Percentiles rank a stretch among this genome's conserved stretches.
These are phyloP conservation scores for Sipha flava DNA, from an alignment of 1,140 invertebrate genomes.

Conservation along the genomic window DNA sequence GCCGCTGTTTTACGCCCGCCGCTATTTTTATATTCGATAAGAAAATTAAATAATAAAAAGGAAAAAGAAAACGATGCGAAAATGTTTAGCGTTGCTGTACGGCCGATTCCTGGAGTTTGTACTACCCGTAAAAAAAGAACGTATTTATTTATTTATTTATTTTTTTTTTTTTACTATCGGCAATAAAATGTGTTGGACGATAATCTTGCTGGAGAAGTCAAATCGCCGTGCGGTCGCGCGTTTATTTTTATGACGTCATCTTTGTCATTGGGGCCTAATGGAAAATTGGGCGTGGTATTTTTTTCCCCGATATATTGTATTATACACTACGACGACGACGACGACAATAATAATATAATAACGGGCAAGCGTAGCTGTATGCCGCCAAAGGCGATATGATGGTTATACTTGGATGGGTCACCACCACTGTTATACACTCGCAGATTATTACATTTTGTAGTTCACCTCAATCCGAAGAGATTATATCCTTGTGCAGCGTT, in stretches of 20 bases:
- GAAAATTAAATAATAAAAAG: constrained; percentile 29
- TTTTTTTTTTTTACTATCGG: neutral
- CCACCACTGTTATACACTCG: neutral
- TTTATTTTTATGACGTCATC: constrained; percentile 28
- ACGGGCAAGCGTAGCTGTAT: neutral
- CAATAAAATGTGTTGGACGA: constrained; percentile 26
- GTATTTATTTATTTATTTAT: neutral
- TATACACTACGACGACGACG: neutral
- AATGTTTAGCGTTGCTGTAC: neutral
- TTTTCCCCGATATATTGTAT: neutral
- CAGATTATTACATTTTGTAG: neutral
- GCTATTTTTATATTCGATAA: neutral
- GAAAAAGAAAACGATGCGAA: neutral
- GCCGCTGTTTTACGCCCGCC: neutral
- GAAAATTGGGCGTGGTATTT: constrained; percentile 19
- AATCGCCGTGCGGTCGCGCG: constrained; percentile 9
- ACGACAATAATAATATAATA: neutral
- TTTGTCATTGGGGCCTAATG: constrained; percentile 27
- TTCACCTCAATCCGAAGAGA: neutral
- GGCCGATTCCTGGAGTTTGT: neutral
- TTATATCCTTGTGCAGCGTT: neutral
- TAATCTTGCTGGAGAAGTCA: neutral
- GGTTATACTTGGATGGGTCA: neutral
- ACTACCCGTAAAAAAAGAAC: neutral
- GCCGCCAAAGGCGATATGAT: neutral